A percentile compares a stretch with the other conserved stretches of the same genome.
These are phyloP conservation scores for Sinelater perroti DNA, from an alignment of 2,888 invertebrate genomes.

Conservation along the genomic window DNA sequence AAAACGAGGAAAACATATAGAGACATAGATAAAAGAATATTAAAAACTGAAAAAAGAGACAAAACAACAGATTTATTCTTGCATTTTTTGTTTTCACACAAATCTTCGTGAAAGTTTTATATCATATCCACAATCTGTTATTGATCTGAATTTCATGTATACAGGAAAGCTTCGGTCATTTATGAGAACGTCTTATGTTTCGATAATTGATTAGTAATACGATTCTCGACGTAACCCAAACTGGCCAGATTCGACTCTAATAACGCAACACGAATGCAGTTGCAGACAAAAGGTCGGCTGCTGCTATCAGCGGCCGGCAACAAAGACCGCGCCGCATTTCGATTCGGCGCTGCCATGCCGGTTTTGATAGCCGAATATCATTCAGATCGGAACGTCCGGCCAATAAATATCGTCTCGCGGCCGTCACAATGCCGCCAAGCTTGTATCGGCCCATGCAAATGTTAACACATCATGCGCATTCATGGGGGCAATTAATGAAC, in stretches of 20 bases:
- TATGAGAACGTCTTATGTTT: too few species aligned
- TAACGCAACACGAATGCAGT: neutral
- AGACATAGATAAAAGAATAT: too few species aligned
- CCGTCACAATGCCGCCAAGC: constrained; percentile 3
- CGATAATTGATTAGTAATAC: too few species aligned
- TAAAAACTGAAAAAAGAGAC: too few species aligned
- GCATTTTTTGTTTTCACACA: too few species aligned
- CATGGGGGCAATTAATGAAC: constrained; percentile 14
- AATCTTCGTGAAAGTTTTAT: too few species aligned
- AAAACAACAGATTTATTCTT: too few species aligned
- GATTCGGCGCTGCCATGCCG: neutral
- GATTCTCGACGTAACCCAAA: too few species aligned
- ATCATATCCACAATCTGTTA: too few species aligned
- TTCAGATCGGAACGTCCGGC: neutral
- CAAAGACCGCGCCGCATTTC: constrained; percentile 2
- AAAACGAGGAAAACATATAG: too few species aligned
- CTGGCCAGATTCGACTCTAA: neutral
- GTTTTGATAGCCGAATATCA: constrained; percentile 9
- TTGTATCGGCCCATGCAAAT: constrained; percentile 14
- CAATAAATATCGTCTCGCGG: constrained; percentile 8
- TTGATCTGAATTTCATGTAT: too few species aligned
- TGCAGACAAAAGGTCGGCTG: constrained; percentile 9
- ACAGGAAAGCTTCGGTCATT: too few species aligned
- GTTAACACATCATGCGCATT: constrained; percentile 19
- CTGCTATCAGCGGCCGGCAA: constrained; percentile 7